A percentile compares a stretch with the other conserved stretches of the same genome.
Evolutionary conservation across 2,888 invertebrate species (phyloP).

Genomic region (Steinernema scapterisci): DNA sequence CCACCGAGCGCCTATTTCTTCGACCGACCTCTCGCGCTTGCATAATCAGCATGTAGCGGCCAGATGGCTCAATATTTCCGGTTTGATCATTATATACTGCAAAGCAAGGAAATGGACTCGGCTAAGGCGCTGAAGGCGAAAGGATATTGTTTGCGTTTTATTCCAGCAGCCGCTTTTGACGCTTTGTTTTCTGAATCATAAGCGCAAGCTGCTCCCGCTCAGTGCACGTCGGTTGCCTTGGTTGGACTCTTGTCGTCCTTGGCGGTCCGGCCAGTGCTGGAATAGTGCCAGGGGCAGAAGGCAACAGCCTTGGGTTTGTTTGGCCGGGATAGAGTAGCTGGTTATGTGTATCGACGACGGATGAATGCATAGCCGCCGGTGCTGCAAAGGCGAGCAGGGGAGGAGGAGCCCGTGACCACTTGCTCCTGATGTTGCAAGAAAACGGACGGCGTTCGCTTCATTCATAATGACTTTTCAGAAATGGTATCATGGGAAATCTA

Average conservation of each 20-base stretch:
- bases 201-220: conserved; percentile 19
- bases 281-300: conserved; percentile 26
- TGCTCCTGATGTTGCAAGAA: conserved; percentile 23
- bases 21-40: conserved; percentile 16
- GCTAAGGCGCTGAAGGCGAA: neutral
- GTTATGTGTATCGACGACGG: neutral
- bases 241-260: neutral
- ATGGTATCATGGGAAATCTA: neutral
- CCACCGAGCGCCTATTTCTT: neutral
- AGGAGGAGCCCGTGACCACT: conserved; percentile 13
- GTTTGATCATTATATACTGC: neutral
- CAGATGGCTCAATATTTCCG: conserved; percentile 5
- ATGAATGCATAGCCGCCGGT: conserved; percentile 19
- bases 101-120: conserved; percentile 3
- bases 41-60: conserved; percentile 26
- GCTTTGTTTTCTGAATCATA: conserved; percentile 7
- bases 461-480: neutral
- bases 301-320: conserved; percentile 11
- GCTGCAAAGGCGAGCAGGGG: conserved; percentile 4
- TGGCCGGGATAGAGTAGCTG: conserved; percentile 1
- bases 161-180: conserved; percentile 24
- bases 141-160: neutral
- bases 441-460: neutral
- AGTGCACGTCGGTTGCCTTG: no score
- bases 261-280: neutral